These are phyloP conservation scores for Ormyrus nitidulus DNA, from an alignment of 2,888 invertebrate species.

Conservation along the genomic window DNA sequence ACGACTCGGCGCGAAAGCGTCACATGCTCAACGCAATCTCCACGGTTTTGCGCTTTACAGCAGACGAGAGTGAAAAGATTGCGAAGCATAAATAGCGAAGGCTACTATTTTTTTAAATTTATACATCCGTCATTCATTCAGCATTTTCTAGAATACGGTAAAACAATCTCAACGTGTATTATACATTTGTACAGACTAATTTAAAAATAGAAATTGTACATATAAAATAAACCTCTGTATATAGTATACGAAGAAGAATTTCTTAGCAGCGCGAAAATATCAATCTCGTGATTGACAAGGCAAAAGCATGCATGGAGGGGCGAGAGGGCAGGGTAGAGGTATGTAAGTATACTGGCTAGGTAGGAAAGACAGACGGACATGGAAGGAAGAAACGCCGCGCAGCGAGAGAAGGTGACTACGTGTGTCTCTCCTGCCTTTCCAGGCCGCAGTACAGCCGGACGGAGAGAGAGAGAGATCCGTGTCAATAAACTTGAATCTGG, in stretches of 20 bases:
- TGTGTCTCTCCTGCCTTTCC: slow-evolving; percentile 60
- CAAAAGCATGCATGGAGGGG: background rate
- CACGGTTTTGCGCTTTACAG: slow-evolving; percentile 88
- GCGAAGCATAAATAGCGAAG: slow-evolving; percentile 61
- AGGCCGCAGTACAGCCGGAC: slow-evolving; percentile 44
- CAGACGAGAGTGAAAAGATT: slow-evolving; percentile 80
- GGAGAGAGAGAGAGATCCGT: slow-evolving; percentile 63
- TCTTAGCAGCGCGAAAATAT: background rate
- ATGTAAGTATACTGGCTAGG: background rate
- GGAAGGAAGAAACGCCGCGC: slow-evolving; percentile 36
- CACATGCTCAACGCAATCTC: slow-evolving; percentile 95
- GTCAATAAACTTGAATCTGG: slow-evolving; percentile 69
- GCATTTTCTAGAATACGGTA: background rate
- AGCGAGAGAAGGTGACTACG: slow-evolving; percentile 36
- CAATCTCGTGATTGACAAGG: slow-evolving; percentile 13
- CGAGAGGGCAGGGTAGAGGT: background rate
- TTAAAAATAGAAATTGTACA: slow-evolving; percentile 25
- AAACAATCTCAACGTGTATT: background rate
- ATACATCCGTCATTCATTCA: background rate
- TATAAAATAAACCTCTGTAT: slow-evolving; percentile 29
- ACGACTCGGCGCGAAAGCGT: slow-evolving; percentile 82
- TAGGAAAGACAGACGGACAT: slow-evolving; percentile 13
- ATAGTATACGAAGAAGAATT: background rate
- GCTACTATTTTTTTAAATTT: slow-evolving; percentile 45
- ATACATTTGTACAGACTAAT: slow-evolving; percentile 33